A percentile compares a stretch with the other conserved stretches of the same genome.
phyloP scores from a whole-genome alignment of 2,888 invertebrate genomes.

The Sicus ferrugineus region DNA sequence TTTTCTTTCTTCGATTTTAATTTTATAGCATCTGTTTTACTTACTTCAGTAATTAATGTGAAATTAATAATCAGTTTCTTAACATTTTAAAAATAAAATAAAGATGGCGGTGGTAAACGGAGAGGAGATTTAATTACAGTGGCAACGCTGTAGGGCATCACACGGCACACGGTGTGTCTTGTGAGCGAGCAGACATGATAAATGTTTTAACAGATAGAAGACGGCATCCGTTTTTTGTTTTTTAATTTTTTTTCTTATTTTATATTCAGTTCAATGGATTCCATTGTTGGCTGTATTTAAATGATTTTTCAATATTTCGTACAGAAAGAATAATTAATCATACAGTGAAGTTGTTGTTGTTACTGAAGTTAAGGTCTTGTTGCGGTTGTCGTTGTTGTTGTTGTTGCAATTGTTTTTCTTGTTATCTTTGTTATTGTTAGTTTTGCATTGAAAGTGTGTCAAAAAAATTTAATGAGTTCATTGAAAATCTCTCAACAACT shows the following conservation, averaged over 20 bases:
- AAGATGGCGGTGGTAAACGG: no score
- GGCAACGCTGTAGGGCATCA: neutral
- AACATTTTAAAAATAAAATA: no score
- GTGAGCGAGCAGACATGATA: neutral
- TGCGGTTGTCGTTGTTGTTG: conserved; percentile 2
- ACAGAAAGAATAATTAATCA: neutral
- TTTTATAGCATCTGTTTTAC: no score
- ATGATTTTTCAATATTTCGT: neutral
- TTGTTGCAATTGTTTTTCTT: neutral
- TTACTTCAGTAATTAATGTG: no score
- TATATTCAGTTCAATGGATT: neutral
- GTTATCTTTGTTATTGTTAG: neutral
- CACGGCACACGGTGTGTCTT: neutral
- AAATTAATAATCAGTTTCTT: no score
- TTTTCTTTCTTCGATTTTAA: no score
- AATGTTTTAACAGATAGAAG: neutral
- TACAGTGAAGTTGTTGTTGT: conserved; percentile 3
- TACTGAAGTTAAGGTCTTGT: neutral
- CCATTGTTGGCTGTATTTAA: neutral
- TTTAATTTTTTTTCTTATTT: no score
- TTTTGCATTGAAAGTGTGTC: neutral
- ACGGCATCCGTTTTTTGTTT: neutral
- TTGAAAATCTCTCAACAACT: no score
- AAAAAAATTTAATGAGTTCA: neutral
- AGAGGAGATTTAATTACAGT: neutral